Conservation (phyloP, 2,797 vertebrate species). For the Geotrypetes seraphini region DNA sequence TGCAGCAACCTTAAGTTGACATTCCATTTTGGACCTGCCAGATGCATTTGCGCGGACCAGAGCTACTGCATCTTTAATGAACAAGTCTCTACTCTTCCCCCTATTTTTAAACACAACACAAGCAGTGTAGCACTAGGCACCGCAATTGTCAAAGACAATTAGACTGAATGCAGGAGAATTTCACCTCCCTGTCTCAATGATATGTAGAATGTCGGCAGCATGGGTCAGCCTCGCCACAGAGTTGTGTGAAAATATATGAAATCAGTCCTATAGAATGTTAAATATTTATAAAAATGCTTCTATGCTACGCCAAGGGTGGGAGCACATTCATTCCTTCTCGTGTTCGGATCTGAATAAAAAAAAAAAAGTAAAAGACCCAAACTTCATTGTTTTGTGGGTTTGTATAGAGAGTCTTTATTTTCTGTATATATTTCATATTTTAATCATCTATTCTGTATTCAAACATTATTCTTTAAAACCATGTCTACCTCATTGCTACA, state of each 20-base stretch:
- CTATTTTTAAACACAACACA: constrained; percentile 68
- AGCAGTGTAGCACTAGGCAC: constrained; percentile 59
- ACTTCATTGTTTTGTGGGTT: constrained; percentile 1
- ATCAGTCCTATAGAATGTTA: constrained; percentile 70
- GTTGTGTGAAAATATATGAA: constrained; percentile 64
- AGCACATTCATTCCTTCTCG: constrained; percentile 70
- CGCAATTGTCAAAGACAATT: constrained; percentile 71
- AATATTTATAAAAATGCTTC: constrained; percentile 72
- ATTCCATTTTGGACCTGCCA: constrained; percentile 71
- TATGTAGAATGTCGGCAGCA: constrained; percentile 64
- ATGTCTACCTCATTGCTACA: constrained; percentile 99
- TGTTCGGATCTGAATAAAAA: neutral
- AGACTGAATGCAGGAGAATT: constrained; percentile 65
- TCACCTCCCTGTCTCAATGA: constrained; percentile 67
- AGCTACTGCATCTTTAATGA: constrained; percentile 71
- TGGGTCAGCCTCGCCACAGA: constrained; percentile 64
- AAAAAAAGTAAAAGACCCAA: no score
- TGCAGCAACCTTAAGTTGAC: constrained; percentile 66
- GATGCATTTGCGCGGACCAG: constrained; percentile 65
- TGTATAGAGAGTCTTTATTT: constrained; percentile 55
- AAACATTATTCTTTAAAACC: constrained; percentile 83
- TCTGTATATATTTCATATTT: constrained; percentile 49
- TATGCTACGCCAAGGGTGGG: constrained; percentile 66
- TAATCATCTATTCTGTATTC: constrained; percentile 66
- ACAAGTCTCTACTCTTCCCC: constrained; percentile 62